These are phyloP conservation scores for Pycnonotus jocosus DNA, from an alignment of 2,113 vertebrate species.

Conservation along the genomic window DNA sequence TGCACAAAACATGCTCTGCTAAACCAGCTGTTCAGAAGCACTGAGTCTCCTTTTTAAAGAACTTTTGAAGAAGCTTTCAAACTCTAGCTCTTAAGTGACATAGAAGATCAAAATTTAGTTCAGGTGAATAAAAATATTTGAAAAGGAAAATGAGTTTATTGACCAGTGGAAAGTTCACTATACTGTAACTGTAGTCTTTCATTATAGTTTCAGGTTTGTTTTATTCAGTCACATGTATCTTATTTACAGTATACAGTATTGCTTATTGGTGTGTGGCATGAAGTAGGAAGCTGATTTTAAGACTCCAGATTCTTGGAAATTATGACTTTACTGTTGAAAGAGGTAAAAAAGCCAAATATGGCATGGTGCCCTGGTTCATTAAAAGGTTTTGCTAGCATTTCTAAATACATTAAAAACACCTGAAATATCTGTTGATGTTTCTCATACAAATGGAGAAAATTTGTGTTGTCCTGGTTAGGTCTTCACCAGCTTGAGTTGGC, in stretches of 20 bases:
- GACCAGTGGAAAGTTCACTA: neutral
- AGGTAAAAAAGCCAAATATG: neutral
- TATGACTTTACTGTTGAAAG: neutral
- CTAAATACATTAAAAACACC: neutral
- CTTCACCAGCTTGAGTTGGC: neutral
- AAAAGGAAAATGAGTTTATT: neutral
- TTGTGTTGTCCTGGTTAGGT: neutral
- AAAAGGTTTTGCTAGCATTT: neutral
- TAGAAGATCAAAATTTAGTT: neutral
- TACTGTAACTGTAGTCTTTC: neutral
- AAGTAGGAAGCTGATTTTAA: neutral
- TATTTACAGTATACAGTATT: neutral
- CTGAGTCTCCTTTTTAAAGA: neutral
- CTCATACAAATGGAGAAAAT: neutral
- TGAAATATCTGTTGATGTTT: neutral
- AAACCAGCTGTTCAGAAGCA: neutral
- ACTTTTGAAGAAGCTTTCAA: neutral
- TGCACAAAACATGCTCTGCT: neutral
- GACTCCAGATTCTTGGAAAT: neutral
- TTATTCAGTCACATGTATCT: neutral
- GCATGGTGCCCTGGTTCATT: neutral
- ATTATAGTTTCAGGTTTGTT: neutral
- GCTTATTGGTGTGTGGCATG: neutral
- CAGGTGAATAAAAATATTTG: neutral
- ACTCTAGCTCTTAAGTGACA: neutral